Base-by-base conservation (phyloP, 2,797 vertebrate species). In the Microctenopoma stevenorrisi region DNA sequence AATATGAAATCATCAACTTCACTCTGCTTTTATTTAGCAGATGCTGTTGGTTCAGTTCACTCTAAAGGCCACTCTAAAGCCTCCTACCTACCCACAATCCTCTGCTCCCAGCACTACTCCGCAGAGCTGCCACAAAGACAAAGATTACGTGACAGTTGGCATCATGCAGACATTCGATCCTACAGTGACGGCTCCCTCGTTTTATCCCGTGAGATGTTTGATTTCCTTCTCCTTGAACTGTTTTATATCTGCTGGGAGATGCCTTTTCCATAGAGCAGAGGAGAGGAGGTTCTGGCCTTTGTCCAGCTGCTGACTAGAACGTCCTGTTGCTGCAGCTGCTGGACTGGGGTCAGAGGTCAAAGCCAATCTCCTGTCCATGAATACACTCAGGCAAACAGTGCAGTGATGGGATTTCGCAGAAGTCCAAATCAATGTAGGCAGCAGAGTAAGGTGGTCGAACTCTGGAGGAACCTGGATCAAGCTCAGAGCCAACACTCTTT, bases 61-160 rank as follows among this genome's bases (percentile, higher is more conserved):
- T 72, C 62, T 76, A 56, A 80, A 78, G 71, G 53, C 54, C 59
- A 22, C 22, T 22, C 22, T 22, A 22, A 22, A 64, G 70, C 65
- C 62, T 81, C 40, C 64, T 68, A 15, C 82, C 64, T 83, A 76
- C 87, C 84, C 85, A 85, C 70, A 90, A 88, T 90, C 70, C 88
- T 52, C 13, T 68, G 79, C 78, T 83, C 60, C 60, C 64, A 40
- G 62, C 74, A 76, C 72, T 69, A 80, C 67, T 72, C 71, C 58
- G 78, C 69, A n/a, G 18, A 28, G 61, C 73, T 7, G 56, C 56
- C 59, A 71, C 72, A 80, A 46, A 86, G 59, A 54, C 33, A 68
- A 62, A 22, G 77, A 81, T 82, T 55, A 83, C 59, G 68, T 82
- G 88, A 85, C 79, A 78, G 78, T 64, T 61, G 76, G 79, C 79